phyloP scores from a whole-genome alignment of 2,797 vertebrate genomes.

The Selene dorsalis region DNA sequence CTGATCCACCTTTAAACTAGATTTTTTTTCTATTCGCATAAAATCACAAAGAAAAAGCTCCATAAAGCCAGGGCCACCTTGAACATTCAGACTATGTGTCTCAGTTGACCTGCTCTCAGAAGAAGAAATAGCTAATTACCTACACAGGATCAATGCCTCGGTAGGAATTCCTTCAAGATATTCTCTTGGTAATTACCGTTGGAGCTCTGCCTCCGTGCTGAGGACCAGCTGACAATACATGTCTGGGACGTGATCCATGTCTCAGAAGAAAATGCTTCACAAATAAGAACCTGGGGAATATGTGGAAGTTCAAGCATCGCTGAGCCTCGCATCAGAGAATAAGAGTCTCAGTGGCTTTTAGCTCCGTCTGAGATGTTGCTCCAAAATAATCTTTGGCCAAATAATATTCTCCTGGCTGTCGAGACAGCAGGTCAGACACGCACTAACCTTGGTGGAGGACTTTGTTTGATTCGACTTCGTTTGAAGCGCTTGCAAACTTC shows the following conservation, averaged over 20 bases:
- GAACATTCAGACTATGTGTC: conserved; percentile 15
- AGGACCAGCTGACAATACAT: conserved; percentile 61
- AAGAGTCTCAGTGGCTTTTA: conserved; percentile 43
- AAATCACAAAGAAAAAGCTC: neutral
- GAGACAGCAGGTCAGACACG: conserved; percentile 25
- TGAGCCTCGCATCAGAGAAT: conserved; percentile 32
- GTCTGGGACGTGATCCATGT: conserved; percentile 60
- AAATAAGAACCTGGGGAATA: conserved; percentile 67
- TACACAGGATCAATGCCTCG: conserved; percentile 35
- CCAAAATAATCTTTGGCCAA: conserved; percentile 46
- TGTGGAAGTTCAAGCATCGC: conserved; percentile 48
- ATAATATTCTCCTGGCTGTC: conserved; percentile 34
- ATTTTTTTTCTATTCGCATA: neutral
- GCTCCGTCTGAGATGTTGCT: conserved; percentile 29
- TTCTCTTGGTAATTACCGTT: conserved; percentile 57
- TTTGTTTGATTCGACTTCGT: conserved; percentile 12
- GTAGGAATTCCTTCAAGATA: conserved; percentile 26
- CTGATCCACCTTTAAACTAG: conserved; percentile 31
- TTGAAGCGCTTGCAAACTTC: neutral
- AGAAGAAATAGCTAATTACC: conserved; percentile 54
- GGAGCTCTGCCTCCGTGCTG: conserved; percentile 27
- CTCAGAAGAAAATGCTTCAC: conserved; percentile 52
- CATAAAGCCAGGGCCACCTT: conserved; percentile 12
- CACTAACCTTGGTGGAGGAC: conserved; percentile 33
- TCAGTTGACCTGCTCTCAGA: conserved; percentile 45